These are phyloP conservation scores for Gorsachius goisagi DNA, from an alignment of 2,113 vertebrate species.

Conservation along the genomic window DNA sequence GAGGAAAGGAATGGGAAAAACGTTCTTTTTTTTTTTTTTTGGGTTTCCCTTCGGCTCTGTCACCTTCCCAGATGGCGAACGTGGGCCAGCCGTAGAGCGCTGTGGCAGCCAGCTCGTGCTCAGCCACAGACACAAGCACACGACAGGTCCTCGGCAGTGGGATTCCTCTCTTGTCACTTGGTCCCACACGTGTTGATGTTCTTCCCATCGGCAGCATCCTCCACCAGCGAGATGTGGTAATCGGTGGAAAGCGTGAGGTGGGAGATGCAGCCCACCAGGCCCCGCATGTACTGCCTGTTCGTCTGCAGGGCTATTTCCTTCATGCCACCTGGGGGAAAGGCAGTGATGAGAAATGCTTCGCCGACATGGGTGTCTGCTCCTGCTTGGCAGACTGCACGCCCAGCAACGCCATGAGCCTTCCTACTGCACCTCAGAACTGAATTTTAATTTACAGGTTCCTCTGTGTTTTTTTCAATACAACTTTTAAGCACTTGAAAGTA, in stretches of 20 bases:
- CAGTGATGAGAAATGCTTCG: not conserved
- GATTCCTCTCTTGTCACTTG: slow-evolving; percentile 72
- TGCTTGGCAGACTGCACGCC: not conserved
- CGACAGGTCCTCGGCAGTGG: not conserved
- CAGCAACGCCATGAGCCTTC: not conserved
- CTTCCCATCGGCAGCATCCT: slow-evolving; percentile 89
- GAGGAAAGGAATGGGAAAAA: not conserved
- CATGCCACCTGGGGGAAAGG: slow-evolving; percentile 86
- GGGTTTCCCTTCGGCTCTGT: slow-evolving; percentile 19
- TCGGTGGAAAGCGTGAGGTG: slow-evolving; percentile 94
- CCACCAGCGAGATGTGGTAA: slow-evolving; percentile 91
- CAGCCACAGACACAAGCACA: not conserved
- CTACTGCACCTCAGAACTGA: not conserved
- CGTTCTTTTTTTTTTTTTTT: not conserved
- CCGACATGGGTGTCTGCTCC: rapidly evolving
- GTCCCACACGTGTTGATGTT: slow-evolving; percentile 94
- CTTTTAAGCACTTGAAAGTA: not conserved
- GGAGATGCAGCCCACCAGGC: slow-evolving; percentile 93
- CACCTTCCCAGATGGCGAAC: not conserved
- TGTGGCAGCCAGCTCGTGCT: not conserved
- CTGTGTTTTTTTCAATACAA: not conserved
- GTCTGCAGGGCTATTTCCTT: slow-evolving; percentile 93
- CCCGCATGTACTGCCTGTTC: slow-evolving; percentile 87
- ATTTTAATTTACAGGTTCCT: not conserved
- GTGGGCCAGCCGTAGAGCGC: not conserved